Conservation (phyloP, 2,888 invertebrate species). For the Morpho helenor region DNA sequence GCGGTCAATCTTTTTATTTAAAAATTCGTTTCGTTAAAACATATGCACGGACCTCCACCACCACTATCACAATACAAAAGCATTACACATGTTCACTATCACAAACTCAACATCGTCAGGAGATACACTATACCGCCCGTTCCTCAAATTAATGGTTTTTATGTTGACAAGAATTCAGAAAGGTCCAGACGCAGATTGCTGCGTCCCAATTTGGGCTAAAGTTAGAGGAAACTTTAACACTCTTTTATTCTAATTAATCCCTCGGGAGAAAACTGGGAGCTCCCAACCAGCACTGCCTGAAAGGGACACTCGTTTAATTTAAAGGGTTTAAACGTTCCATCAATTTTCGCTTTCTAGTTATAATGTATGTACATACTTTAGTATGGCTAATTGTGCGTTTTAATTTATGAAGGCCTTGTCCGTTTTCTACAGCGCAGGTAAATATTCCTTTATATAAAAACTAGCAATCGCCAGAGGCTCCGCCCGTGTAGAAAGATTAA, state of each 20-base stretch:
- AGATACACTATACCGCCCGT: neutral
- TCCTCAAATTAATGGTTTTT: conserved; percentile 37
- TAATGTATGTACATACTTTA: conserved; percentile 24
- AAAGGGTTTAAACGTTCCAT: conserved; percentile 35
- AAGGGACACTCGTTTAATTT: conserved; percentile 49
- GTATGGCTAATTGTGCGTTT: conserved; percentile 8
- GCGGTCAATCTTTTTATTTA: no score
- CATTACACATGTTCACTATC: no score
- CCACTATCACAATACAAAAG: no score
- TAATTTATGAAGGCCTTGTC: conserved; percentile 11
- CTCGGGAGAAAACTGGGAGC: conserved; percentile 50
- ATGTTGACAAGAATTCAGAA: conserved; percentile 35
- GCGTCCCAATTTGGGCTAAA: conserved; percentile 46
- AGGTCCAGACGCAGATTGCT: conserved; percentile 15
- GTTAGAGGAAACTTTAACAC: conserved; percentile 62
- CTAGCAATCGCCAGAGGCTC: no score
- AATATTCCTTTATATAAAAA: neutral
- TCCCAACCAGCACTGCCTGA: conserved; percentile 34
- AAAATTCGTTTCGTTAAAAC: no score
- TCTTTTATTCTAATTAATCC: conserved; percentile 71
- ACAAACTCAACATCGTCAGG: no score
- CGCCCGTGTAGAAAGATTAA: no score
- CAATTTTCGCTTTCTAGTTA: conserved; percentile 21
- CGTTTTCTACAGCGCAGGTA: neutral
- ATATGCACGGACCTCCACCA: no score